Evolutionary conservation across 2,113 vertebrate genomes (phyloP).

Genomic region (Amphilophus citrinellus): DNA sequence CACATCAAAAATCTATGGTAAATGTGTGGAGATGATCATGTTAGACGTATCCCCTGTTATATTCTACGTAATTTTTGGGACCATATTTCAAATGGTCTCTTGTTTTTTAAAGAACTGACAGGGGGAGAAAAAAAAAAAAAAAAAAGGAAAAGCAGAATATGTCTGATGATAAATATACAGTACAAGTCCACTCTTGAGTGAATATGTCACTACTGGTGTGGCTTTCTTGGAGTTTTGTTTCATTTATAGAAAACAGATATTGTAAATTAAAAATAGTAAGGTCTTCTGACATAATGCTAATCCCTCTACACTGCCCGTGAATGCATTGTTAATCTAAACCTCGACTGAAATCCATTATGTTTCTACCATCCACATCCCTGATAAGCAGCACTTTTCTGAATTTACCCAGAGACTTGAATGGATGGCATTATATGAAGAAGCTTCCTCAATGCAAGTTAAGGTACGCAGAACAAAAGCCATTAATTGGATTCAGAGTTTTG

Average conservation of each 20-base stretch:
- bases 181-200: too few species aligned
- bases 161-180: too few species aligned
- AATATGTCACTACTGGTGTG: neutral
- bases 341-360: constrained; percentile 1
- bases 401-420: constrained; percentile 18
- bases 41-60: too few species aligned
- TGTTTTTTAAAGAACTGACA: too few species aligned
- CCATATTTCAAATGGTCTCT: too few species aligned
- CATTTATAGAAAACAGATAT: neutral
- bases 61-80: too few species aligned
- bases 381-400: neutral
- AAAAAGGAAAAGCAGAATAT: too few species aligned
- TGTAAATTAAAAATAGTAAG: neutral
- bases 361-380: neutral
- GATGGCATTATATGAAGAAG: constrained; percentile 17
- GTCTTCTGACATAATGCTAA: neutral
- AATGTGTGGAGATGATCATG: too few species aligned
- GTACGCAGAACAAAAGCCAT: constrained; percentile 42
- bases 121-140: too few species aligned
- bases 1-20: neutral
- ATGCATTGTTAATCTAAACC: neutral
- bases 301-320: neutral
- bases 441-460: constrained; percentile 14
- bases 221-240: neutral
- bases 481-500: constrained; percentile 47